Conservation (phyloP, 2,888 invertebrate genomes). For the Philopedon plagiatum region DNA sequence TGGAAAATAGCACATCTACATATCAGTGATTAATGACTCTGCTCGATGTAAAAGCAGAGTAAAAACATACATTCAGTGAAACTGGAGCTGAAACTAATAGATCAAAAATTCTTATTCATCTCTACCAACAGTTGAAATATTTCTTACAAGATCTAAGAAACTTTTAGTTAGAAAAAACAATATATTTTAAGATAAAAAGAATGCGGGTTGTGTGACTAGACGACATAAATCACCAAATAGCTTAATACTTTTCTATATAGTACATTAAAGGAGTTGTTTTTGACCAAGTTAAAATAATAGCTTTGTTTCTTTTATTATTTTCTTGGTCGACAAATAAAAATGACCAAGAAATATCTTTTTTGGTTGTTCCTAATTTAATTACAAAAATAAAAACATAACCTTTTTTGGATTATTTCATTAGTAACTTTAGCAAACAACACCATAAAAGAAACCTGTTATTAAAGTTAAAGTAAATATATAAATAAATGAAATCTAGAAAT, state of each 20-base stretch:
- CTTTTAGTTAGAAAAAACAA: constrained; percentile 20
- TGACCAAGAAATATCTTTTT: no score
- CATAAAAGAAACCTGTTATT: no score
- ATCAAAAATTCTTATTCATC: constrained; percentile 55
- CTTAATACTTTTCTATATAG: not conserved
- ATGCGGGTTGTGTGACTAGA: not conserved
- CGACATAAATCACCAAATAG: constrained; percentile 1
- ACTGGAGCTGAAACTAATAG: constrained; percentile 56
- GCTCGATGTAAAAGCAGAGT: constrained; percentile 52
- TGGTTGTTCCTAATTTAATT: no score
- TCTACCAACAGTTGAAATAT: constrained; percentile 44
- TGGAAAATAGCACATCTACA: constrained; percentile 54
- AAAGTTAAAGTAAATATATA: no score
- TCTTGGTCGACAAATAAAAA: no score
- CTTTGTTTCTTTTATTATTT: no score
- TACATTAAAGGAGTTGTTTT: not conserved
- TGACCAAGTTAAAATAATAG: not conserved
- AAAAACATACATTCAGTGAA: constrained; percentile 53
- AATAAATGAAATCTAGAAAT: no score
- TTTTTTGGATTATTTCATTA: no score
- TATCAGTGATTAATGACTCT: constrained; percentile 56
- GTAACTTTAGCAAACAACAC: no score
- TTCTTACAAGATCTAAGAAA: constrained; percentile 35
- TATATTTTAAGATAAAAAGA: constrained; percentile 32
- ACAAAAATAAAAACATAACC: no score